Percentiles rank a stretch among this genome's conserved stretches.
phyloP scores from a whole-genome alignment of 2,113 vertebrate species.

The Esox niger region DNA sequence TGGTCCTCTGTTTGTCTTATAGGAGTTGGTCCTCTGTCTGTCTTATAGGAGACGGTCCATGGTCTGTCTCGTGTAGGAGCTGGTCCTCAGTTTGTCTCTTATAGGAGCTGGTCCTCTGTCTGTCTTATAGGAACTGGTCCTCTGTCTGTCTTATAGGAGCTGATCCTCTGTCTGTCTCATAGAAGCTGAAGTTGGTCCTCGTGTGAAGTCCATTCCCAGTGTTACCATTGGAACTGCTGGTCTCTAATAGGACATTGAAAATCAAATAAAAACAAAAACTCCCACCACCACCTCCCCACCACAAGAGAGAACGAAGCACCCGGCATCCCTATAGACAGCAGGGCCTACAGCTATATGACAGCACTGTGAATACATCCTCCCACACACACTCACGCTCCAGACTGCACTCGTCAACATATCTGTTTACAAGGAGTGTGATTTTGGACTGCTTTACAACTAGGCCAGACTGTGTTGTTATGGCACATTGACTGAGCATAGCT shows the following conservation, averaged over 20 bases:
- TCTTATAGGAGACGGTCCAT: too few species aligned
- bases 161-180: too few species aligned
- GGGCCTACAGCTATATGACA: conserved; percentile 5
- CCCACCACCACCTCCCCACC: conserved; percentile 11
- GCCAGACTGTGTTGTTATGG: conserved; percentile 33
- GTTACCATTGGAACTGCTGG: not conserved
- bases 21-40: too few species aligned
- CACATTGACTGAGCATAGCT: conserved; percentile 30
- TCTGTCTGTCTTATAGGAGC: too few species aligned
- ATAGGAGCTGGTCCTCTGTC: too few species aligned
- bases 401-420: conserved; percentile 29
- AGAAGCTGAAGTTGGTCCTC: too few species aligned
- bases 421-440: conserved; percentile 28
- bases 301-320: conserved; percentile 16
- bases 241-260: not conserved
- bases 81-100: too few species aligned
- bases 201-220: not conserved
- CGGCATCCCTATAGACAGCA: not conserved
- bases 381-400: conserved; percentile 13
- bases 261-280: not conserved
- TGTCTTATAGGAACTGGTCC: too few species aligned
- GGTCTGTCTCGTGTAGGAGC: too few species aligned
- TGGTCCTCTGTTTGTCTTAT: too few species aligned
- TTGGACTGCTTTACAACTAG: conserved; percentile 33
- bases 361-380: conserved; percentile 23